Base-by-base conservation (phyloP, 2,113 vertebrate genomes). In the Edolisoma coerulescens region DNA sequence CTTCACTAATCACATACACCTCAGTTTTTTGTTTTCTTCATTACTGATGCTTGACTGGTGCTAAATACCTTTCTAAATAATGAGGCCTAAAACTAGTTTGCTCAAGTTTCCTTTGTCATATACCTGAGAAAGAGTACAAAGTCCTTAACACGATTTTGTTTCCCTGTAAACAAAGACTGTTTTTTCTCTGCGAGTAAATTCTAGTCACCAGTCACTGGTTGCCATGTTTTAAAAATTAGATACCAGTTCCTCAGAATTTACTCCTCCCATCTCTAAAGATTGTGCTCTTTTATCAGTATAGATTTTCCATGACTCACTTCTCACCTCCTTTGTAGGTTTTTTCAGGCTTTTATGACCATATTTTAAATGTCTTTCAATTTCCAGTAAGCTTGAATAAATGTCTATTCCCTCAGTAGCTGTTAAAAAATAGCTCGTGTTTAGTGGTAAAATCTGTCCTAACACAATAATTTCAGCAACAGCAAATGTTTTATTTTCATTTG, bases 371-470 rank as follows among this genome's bases (percentile, higher is more conserved):
- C 59, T 81, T 88, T 96, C 82, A 67, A 8, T 89, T 96, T 92
- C 52, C 59, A 64, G 64, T 95, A 93, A 90, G 47, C 83, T 86
- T 93, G 68, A 93, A 94, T 87, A 92, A 96, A 94, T 75, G 92
- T 89, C 88, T 96, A 18, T 87, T 97, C 88, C 76, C 90, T 82
- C 7, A 44, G 88, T 88, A 86, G 87, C 80, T 75, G 41, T 92
- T 97, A 90, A 45, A 79, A 95, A 92, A 84, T 67, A 77, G 68
- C 35, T 93, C 12, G 47, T 70, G 52, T 83, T 91, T 93, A 85
- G 74, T 74, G 94, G 47, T 90, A 76, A 83, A 88, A 91, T 93
- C 54, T n/a, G 57, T 59, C 50, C 56, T 81, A 84, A 78, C 87
- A 41, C 28, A 89, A 14, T 91, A 60, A 87, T 90, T 87, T 89